Percentiles rank a stretch among this genome's conserved stretches.
Conservation (phyloP, 2,797 vertebrate genomes). For the Danio aesculapii region DNA sequence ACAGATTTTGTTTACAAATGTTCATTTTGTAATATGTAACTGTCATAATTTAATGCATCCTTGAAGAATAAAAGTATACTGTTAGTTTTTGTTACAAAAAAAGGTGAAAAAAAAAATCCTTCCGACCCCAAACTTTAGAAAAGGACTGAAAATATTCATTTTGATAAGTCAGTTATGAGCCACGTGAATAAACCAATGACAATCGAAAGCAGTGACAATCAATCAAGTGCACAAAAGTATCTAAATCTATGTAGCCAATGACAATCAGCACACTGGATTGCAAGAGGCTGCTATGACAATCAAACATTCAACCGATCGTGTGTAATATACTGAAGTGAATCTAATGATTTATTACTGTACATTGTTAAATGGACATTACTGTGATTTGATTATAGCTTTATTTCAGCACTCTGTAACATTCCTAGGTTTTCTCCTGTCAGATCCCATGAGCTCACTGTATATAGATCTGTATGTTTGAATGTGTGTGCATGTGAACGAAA, state of each 20-base stretch:
- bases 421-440: slow-evolving; percentile 35
- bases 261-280: slow-evolving; percentile 68
- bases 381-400: slow-evolving; percentile 30
- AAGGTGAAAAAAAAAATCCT: background rate
- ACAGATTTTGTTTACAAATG: background rate
- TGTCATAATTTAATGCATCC: background rate
- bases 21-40: background rate
- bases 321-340: slow-evolving; percentile 24
- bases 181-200: slow-evolving; percentile 24
- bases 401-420: slow-evolving; percentile 34
- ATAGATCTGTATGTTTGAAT: slow-evolving; percentile 36
- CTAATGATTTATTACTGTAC: slow-evolving; percentile 37
- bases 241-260: slow-evolving; percentile 55
- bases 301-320: slow-evolving; percentile 38
- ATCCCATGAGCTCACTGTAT: slow-evolving; percentile 24
- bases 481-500: slow-evolving; percentile 12
- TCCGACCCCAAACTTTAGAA: background rate
- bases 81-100: background rate
- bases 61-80: background rate
- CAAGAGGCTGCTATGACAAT: slow-evolving; percentile 30
- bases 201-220: slow-evolving; percentile 42
- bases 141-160: background rate
- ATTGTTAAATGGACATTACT: slow-evolving; percentile 44
- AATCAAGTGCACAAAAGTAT: slow-evolving; percentile 22
- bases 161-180: background rate